Conservation (phyloP, 2,888 invertebrate genomes). For the Neoascia interrupta region DNA sequence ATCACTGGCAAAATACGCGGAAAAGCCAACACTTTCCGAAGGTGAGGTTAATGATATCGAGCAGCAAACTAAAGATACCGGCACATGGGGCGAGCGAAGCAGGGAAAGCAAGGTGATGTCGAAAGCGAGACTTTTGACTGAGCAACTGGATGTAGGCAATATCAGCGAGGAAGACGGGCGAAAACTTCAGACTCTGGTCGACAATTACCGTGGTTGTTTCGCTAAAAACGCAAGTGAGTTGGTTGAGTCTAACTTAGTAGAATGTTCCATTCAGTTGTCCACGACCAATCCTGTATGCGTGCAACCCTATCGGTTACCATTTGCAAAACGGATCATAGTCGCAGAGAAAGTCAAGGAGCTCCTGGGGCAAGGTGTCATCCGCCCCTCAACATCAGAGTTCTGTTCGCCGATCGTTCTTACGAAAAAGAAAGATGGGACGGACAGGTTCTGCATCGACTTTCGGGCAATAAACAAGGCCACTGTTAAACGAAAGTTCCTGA, state of each 20-base stretch:
- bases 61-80: too few species aligned
- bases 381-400: slow-evolving; percentile 1
- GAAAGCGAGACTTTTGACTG: background rate
- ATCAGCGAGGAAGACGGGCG: background rate
- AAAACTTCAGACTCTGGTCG: background rate
- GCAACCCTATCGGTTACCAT: slow-evolving; percentile 8
- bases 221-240: slow-evolving; percentile 5
- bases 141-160: background rate
- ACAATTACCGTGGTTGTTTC: slow-evolving; percentile 8
- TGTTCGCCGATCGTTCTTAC: slow-evolving; percentile 19
- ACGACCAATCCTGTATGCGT: background rate
- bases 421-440: slow-evolving; percentile 19
- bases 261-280: background rate
- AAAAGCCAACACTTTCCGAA: too few species aligned
- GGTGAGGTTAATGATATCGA: background rate
- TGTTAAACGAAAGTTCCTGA: slow-evolving; percentile 19
- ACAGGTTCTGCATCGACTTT: slow-evolving; percentile 25
- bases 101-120: too few species aligned
- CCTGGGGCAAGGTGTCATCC: background rate
- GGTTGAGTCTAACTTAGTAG: background rate
- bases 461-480: slow-evolving; percentile 14
- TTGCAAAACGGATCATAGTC: slow-evolving; percentile 1
- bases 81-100: too few species aligned
- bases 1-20: too few species aligned
- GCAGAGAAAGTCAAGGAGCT: slow-evolving; percentile 12